Base-by-base conservation (phyloP, 2,888 invertebrate species). In the Lymantria monacha region DNA sequence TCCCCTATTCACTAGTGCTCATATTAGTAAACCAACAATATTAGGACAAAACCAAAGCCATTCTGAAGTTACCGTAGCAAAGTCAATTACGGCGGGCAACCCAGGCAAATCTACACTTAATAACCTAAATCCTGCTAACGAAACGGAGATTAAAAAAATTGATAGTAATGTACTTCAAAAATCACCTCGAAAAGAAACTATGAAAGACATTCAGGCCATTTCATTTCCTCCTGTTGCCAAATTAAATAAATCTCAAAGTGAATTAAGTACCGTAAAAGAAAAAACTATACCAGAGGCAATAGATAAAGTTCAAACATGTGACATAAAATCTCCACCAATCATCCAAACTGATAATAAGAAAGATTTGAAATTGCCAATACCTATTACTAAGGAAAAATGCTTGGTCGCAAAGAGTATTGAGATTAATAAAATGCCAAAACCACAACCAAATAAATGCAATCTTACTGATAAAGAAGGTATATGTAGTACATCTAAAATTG, bases 401-500 rank as follows among this genome's bases (percentile, higher is more conserved):
- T 51, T 46, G 15, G 42, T 30, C 9, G 30, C 47, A 1, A 54
- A 55, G 30, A 37, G 49, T 31, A 12, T 56, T 30, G 50, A 56
- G 49, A 37, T 49, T 11, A 57, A 30, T 47, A 57, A 48, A 50
- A 51, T 56, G 44, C 57, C 55, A 46, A 62, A 59, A 48, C 42
- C 50, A 37, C 66, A 69, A 38, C 13, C 48, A 36, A 37, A 33
- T 37, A 62, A 57, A 43, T 53, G 53, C 12, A 45, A 47, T 53
- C 42, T 49, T 12, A 43, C 49, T 42, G 42, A 52, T 14, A 61
- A 49, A 38, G 59, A 57, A 44, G 55, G 48, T 14, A 57, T 53
- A 43, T 54, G 53, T 30, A 63, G 53, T 55, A 53, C 60, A 8
- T 54, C 54, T 33, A 65, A 62, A 15, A 43, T 31, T 22, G 47